Percentiles rank a stretch among this genome's conserved stretches.
Conservation (phyloP, 2,888 invertebrate species). For the Nemotelus nigrinus region DNA sequence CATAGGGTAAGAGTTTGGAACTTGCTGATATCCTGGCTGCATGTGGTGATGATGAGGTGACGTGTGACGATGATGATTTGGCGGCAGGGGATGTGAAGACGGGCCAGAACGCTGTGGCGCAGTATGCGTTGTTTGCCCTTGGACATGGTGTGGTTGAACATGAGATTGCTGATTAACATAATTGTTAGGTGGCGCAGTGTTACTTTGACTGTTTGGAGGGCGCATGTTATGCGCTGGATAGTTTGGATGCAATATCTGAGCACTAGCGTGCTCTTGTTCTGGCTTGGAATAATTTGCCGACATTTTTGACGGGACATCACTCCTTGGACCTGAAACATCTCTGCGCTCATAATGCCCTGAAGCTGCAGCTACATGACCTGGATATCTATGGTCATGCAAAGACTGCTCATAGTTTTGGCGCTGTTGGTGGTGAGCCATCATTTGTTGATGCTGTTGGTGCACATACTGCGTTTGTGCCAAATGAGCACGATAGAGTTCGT, state of each 20-base stretch:
- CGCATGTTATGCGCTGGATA: background rate
- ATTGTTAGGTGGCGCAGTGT: slow-evolving; percentile 49
- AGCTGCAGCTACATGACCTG: background rate
- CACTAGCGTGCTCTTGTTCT: background rate
- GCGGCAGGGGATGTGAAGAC: background rate
- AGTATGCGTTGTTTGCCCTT: slow-evolving; percentile 1
- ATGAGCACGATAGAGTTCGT: slow-evolving; percentile 47
- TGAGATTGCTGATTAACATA: too few species aligned
- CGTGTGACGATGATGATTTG: background rate
- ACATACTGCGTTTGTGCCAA: slow-evolving; percentile 43
- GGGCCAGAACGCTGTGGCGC: slow-evolving; percentile 6
- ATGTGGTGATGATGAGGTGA: background rate
- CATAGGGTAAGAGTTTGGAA: background rate
- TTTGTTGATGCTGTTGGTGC: slow-evolving; percentile 44
- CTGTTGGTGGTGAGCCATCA: slow-evolving; percentile 44
- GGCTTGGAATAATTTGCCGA: too few species aligned
- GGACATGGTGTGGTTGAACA: background rate
- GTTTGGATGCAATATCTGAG: background rate
- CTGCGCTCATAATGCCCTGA: slow-evolving; percentile 25
- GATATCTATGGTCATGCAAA: too few species aligned
- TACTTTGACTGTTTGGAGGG: background rate
- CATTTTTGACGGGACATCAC: background rate
- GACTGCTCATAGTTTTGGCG: slow-evolving; percentile 50
- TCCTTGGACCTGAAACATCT: slow-evolving; percentile 24
- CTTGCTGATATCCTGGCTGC: background rate